A percentile compares a stretch with the other conserved stretches of the same genome.
phyloP scores from a whole-genome alignment of 1,140 invertebrate genomes.

The Maniola jurtina region DNA sequence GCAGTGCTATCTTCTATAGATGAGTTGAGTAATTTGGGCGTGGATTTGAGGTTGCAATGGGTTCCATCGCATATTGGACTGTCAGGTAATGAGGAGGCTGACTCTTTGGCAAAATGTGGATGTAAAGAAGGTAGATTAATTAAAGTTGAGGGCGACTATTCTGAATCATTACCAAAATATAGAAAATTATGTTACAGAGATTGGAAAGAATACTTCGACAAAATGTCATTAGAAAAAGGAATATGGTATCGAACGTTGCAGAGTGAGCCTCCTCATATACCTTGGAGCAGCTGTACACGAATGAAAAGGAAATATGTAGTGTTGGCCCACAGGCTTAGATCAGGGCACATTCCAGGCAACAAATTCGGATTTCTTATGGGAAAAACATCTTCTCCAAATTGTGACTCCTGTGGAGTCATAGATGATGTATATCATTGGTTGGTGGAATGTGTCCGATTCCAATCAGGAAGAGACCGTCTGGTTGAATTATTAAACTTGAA shows the following conservation, averaged over 20 bases:
- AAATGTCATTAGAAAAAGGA: conserved; percentile 20
- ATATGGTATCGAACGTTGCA: conserved; percentile 29
- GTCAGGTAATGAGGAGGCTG: conserved; percentile 5
- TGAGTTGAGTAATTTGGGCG: too few species aligned
- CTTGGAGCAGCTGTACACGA: conserved; percentile 5
- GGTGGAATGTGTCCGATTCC: too few species aligned
- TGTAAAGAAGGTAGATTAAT: not conserved
- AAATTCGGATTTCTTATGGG: too few species aligned
- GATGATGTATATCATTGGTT: too few species aligned
- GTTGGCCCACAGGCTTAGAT: too few species aligned
- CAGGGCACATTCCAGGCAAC: too few species aligned
- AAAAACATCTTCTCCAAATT: too few species aligned
- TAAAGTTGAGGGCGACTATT: not conserved
- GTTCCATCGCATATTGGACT: conserved; percentile 16
- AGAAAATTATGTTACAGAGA: not conserved
- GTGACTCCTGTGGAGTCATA: too few species aligned
- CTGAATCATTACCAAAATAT: conserved; percentile 4
- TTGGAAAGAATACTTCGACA: conserved; percentile 28
- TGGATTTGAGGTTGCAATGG: conserved; percentile 13
- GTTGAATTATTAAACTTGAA: too few species aligned
- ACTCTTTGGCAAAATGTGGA: conserved; percentile 3
- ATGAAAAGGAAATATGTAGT: too few species aligned
- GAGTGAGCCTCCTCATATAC: conserved; percentile 25
- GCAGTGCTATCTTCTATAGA: not conserved
- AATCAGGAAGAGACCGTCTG: too few species aligned